Base-by-base conservation (phyloP, 1,140 invertebrate genomes). In the Melipona quadrifasciata region DNA sequence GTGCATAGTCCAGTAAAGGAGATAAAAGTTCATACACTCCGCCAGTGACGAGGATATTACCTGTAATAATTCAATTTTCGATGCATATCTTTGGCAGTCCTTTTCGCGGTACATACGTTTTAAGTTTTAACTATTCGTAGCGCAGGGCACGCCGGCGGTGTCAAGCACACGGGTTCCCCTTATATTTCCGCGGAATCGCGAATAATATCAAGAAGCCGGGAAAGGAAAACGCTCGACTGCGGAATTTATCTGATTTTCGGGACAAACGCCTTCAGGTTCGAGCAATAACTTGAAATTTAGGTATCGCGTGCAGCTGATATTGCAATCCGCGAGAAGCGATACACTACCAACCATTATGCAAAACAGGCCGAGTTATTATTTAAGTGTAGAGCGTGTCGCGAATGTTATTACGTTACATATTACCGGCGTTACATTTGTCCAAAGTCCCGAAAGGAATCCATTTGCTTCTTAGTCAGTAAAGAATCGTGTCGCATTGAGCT, bases 241-340 rank as follows among this genome's bases (percentile, higher is more conserved):
- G 10, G 21, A 71, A 71, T 70, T 55, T 70, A 80, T 71, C 67
- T 19, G 78, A 72, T 55, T 58, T 47, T 24, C 34, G 53, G 47
- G 64, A 55, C 78, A 27, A 57, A 57, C 51, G 51, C 47, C 65
- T 39, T 57, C 47, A 55, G 65, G 21, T 70, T 70, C 65, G 6
- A 21, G 78, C 51, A 80, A 58, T 70, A 80, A 39, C 78, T 80
- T 58, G 67, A 55, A 71, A 80, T 80, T 71, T 80, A 71, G 31
- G 8, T 72, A 58, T 80, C 55, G 78, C 53, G 53, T 80, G 67
- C 53, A 39, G 27, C 19, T 58, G 65, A 72, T 67, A 67, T 31
- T 67, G 64, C 47, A 67, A 21, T 68, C 16, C 12, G 27, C 27
- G n/a, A 4, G 12, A 21, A 2, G n/a, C 76, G 47, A 78, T 68